These are phyloP conservation scores for Mesoligia furuncula DNA, from an alignment of 2,888 invertebrate genomes.

Conservation along the genomic window DNA sequence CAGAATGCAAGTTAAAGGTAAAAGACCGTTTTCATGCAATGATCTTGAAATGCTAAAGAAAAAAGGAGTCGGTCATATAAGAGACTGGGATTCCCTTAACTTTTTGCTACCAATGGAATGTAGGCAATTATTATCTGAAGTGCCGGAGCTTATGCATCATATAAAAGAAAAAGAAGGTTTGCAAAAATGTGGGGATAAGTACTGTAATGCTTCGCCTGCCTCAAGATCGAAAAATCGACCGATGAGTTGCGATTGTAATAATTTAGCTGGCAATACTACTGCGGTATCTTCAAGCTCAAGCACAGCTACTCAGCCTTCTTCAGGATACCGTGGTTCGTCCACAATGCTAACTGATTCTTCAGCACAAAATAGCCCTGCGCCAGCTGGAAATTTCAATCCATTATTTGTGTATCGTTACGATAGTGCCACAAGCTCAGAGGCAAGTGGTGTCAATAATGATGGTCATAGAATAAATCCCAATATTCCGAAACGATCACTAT, in stretches of 20 bases:
- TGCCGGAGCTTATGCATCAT: constrained; percentile 94
- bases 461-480: constrained; percentile 87
- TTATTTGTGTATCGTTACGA: constrained; percentile 96
- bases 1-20: constrained; percentile 83
- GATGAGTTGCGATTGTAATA: constrained; percentile 91
- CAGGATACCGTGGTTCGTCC: constrained; percentile 96
- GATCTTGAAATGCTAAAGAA: constrained; percentile 95
- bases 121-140: constrained; percentile 93
- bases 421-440: constrained; percentile 93
- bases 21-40: constrained; percentile 94
- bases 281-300: constrained; percentile 92
- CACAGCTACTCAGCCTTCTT: constrained; percentile 95
- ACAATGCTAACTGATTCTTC: constrained; percentile 94
- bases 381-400: constrained; percentile 91
- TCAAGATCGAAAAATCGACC: constrained; percentile 91
- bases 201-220: constrained; percentile 84
- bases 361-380: constrained; percentile 92
- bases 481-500: constrained; percentile 93
- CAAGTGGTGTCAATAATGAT: constrained; percentile 92
- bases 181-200: constrained; percentile 82
- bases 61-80: constrained; percentile 95
- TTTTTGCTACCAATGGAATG: constrained; percentile 96
- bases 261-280: constrained; percentile 89
- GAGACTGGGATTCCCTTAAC: constrained; percentile 98
- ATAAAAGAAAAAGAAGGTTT: constrained; percentile 89